Evolutionary conservation across 2,113 vertebrate genomes (phyloP).

Genomic region (Triplophysa tibetana): DNA sequence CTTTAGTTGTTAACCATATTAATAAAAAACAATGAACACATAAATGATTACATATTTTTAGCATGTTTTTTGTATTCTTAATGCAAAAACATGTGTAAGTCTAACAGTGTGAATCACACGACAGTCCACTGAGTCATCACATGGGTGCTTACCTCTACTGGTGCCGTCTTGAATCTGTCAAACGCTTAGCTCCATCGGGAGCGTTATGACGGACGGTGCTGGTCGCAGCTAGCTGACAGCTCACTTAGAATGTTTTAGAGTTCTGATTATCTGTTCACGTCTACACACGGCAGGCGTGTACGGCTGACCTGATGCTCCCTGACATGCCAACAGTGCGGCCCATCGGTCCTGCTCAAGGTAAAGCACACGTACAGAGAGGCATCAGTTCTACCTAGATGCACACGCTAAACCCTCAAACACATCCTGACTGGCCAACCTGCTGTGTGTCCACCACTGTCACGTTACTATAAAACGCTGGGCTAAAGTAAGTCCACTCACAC

Average conservation of each 20-base stretch:
- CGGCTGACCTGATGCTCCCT: conserved; percentile 71
- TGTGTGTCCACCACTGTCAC: conserved; percentile 71
- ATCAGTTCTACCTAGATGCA: conserved; percentile 69
- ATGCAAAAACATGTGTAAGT: neutral
- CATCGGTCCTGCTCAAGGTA: conserved; percentile 48
- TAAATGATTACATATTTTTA: too few species aligned
- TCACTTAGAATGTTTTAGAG: conserved; percentile 48
- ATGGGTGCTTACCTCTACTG: neutral
- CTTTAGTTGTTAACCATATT: too few species aligned
- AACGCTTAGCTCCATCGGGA: neutral
- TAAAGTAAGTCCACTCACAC: neutral
- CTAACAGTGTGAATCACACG: neutral
- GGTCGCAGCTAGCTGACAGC: conserved; percentile 31
- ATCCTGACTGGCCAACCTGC: conserved; percentile 72
- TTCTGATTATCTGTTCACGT: conserved; percentile 17
- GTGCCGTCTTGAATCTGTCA: conserved; percentile 46
- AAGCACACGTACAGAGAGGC: conserved; percentile 14
- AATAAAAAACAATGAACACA: too few species aligned
- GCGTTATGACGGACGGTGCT: conserved; percentile 14
- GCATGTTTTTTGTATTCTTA: too few species aligned
- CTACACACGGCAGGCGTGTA: conserved; percentile 3
- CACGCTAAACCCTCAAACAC: conserved; percentile 56
- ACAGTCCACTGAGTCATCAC: conserved; percentile 1
- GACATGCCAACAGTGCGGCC: conserved; percentile 70
- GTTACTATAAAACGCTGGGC: conserved; percentile 25